These are phyloP conservation scores for Patella caerulea DNA, from an alignment of 2,888 invertebrate species.

Conservation along the genomic window DNA sequence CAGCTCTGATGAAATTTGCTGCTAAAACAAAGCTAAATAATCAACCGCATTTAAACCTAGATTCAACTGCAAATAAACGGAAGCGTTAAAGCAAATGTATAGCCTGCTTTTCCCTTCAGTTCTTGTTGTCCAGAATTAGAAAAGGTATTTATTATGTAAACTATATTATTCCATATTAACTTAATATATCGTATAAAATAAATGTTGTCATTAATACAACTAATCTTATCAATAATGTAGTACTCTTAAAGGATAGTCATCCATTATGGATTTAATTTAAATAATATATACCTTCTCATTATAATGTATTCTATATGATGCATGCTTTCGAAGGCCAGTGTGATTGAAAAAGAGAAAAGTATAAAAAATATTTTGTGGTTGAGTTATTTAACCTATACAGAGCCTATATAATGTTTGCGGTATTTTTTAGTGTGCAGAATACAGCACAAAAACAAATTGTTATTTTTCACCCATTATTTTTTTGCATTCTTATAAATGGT, in stretches of 20 bases:
- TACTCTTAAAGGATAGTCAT: background rate
- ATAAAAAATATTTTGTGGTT: background rate
- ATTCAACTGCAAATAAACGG: background rate
- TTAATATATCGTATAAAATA: background rate
- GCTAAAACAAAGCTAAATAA: background rate
- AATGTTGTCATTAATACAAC: background rate
- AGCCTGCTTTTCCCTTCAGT: no score
- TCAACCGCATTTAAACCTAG: background rate
- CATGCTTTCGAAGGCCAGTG: conserved; percentile 9
- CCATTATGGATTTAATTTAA: no score
- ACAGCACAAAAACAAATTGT: conserved; percentile 7
- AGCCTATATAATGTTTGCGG: conserved; percentile 10
- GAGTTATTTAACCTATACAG: background rate
- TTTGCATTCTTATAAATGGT: conserved; percentile 12
- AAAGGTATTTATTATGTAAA: no score
- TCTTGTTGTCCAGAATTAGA: no score
- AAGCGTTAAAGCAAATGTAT: no score
- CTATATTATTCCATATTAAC: no score
- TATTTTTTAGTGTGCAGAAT: conserved; percentile 10
- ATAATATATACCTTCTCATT: no score
- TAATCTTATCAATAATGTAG: background rate
- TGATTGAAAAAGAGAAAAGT: background rate
- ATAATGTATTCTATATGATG: background rate
- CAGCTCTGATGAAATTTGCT: no score
- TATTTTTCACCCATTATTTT: background rate